Evolutionary conservation across 2,113 vertebrate species (phyloP), one percentile per base, ranked within the genome.

Genomic region (Furnarius figulus): DNA sequence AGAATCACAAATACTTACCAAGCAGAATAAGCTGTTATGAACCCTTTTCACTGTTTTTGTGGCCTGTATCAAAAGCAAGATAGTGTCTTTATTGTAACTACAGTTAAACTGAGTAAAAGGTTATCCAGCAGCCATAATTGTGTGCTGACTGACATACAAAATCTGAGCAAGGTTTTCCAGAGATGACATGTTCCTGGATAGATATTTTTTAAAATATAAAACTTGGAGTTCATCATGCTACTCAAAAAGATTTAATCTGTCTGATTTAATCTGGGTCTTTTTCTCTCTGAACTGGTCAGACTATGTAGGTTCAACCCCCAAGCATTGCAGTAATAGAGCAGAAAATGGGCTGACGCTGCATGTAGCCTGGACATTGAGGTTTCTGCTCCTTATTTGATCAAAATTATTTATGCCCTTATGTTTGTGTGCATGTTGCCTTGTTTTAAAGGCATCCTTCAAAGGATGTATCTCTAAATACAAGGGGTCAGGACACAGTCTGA

Each of bases 321-420:
- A 58, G 37, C 66, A 39, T 40, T 40, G 49, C 61, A 55, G 15
- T 27, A 40, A 9, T 30, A 56, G 10, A 91, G 44, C 77, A 75
- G 35, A 47, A 81, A 73, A 50, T 3, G 1, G 49, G 42, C 63
- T 65, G 42, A 63, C 0, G 0, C 28, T 63, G 40, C 23, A 1
- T 33, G 27, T 27, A 81, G 84, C 49, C 62, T 13, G 1, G 55
- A 31, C 2, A 3, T n/a, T 3, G 8, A 85, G 9, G 55, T 40
- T 85, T 87, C 62, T 78, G 22, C 31, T 87, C 70, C 66, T 85
- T 65, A 46, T 31, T 23, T 3, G 2, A 40, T 42, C 53, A 93
- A 44, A 91, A 65, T 23, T 65, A 16, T 40, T 78, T 84, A 53
- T 42, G 25, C 28, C n/a, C 5, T 78, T 68, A 33, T 46, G 39